These are phyloP conservation scores for Oxytorus armatus DNA, from an alignment of 2,888 invertebrate species.

Conservation along the genomic window DNA sequence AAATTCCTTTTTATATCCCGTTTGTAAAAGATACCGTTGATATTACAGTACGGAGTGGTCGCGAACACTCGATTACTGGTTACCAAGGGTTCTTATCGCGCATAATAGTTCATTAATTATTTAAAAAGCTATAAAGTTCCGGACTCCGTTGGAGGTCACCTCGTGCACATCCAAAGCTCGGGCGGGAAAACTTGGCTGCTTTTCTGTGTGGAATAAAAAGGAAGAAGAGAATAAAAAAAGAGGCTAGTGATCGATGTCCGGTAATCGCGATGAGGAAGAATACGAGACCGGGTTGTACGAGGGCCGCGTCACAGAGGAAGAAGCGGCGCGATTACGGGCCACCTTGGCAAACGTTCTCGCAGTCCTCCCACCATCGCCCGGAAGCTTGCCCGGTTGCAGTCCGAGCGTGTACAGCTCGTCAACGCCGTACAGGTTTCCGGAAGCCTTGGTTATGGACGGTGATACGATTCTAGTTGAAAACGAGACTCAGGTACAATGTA, in stretches of 20 bases:
- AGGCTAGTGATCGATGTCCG: conserved; percentile 68
- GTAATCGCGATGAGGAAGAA: conserved; percentile 65
- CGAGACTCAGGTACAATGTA: conserved; percentile 73
- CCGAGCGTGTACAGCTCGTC: conserved; percentile 66
- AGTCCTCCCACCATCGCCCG: conserved; percentile 65
- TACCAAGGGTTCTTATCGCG: not conserved
- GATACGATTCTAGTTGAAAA: conserved; percentile 68
- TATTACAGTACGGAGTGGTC: not conserved
- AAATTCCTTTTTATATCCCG: not conserved
- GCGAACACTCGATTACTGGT: conserved; percentile 1
- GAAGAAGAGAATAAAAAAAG: conserved; percentile 3
- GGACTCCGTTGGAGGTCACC: conserved; percentile 29
- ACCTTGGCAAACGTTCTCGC: conserved; percentile 59
- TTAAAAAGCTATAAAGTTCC: conserved; percentile 25
- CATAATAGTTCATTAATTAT: conserved; percentile 38
- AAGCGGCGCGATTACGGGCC: conserved; percentile 64
- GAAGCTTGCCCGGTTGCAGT: conserved; percentile 69
- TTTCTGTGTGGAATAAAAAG: not conserved
- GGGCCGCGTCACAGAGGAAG: conserved; percentile 64
- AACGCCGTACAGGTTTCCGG: conserved; percentile 57
- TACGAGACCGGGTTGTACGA: conserved; percentile 53
- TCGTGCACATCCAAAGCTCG: conserved; percentile 16
- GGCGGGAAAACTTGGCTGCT: not conserved
- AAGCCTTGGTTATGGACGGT: conserved; percentile 66
- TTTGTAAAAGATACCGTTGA: not conserved